Evolutionary conservation across 2,888 invertebrate genomes (phyloP), one percentile per base, ranked within the genome.

Genomic region (Mycalesis mineus): DNA sequence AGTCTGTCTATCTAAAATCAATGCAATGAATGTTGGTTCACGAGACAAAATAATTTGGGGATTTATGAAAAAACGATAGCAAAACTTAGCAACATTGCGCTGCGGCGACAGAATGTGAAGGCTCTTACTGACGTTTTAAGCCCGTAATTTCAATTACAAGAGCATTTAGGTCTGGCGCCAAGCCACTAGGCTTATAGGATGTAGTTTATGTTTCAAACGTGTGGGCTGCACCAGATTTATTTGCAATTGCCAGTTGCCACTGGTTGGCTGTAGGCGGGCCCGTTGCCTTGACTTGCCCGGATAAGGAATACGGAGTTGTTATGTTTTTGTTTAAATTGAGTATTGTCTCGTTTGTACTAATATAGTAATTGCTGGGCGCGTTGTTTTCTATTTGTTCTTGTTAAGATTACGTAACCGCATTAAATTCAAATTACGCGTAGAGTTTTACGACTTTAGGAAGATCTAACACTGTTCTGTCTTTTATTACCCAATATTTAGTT

Each of bases 161-260:
- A 55, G 33, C 51, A 15, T 17, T 54, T 56, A 29, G 37, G 42
- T 48, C 47, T 44, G 36, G 57, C 55, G 58, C 55, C 60, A 54
- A 37, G 44, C 17, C 45, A 49, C 31, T 36, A 8, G 56, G 64
- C 62, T 57, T 62, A 61, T 63, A 66, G 62, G 63, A 60, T 57
- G 62, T 51, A 28, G 37, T 71, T 65, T 82, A 82, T 36, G 49
- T 70, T 65, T 83, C 82, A 80, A 68, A 74, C 68, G 77, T 75
- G 84, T 85, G 78, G 83, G 84, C 62, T 74, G 82, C 65, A 76
- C 70, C 72, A 78, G 82, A 84, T 80, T 82, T 80, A 81, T 80
- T 69, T 61, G 55, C 64, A 45, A 48, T 51, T 50, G 51, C 40
- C 64, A 45, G 47, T 51, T 50, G 51, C 40, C 13, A 51, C 45